A percentile compares a stretch with the other conserved stretches of the same genome.
These are phyloP conservation scores for Sebastes glaucus DNA, from an alignment of 2,797 vertebrate species.

Conservation along the genomic window DNA sequence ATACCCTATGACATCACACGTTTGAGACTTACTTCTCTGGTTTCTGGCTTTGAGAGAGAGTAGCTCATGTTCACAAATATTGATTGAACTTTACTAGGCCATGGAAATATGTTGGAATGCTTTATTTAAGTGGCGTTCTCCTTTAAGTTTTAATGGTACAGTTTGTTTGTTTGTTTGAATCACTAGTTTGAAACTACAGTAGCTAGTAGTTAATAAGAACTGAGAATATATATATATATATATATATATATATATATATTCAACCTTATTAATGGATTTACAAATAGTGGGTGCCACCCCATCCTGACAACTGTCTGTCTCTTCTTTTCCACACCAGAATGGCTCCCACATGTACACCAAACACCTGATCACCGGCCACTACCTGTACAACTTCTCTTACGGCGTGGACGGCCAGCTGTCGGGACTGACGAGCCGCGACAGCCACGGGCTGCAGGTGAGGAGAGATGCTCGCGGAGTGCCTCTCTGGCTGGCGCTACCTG, in stretches of 20 bases:
- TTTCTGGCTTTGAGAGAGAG: no score
- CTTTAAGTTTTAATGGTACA: neutral
- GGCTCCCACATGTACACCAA: conserved; percentile 94
- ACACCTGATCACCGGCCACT: conserved; percentile 94
- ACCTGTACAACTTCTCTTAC: conserved; percentile 94
- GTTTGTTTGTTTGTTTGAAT: neutral
- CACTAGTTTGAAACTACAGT: neutral
- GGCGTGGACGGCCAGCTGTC: conserved; percentile 87
- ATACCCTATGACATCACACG: no score
- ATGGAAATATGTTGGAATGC: neutral
- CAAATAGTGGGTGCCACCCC: neutral
- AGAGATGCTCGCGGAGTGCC: conserved; percentile 91
- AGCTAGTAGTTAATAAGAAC: neutral
- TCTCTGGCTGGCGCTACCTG: conserved; percentile 93
- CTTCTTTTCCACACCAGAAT: conserved; percentile 74
- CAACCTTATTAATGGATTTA: neutral
- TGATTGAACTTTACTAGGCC: no score
- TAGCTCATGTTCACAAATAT: no score
- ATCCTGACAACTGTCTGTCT: neutral
- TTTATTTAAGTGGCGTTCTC: neutral
- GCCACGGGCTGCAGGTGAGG: conserved; percentile 89
- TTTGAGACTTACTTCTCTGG: no score
- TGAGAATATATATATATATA: neutral
- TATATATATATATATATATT: neutral
- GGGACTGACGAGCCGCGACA: conserved; percentile 84